Percentiles rank a stretch among this genome's conserved stretches.
Evolutionary conservation across 2,888 invertebrate species (phyloP).

Genomic region (Gymnocheta viridis): DNA sequence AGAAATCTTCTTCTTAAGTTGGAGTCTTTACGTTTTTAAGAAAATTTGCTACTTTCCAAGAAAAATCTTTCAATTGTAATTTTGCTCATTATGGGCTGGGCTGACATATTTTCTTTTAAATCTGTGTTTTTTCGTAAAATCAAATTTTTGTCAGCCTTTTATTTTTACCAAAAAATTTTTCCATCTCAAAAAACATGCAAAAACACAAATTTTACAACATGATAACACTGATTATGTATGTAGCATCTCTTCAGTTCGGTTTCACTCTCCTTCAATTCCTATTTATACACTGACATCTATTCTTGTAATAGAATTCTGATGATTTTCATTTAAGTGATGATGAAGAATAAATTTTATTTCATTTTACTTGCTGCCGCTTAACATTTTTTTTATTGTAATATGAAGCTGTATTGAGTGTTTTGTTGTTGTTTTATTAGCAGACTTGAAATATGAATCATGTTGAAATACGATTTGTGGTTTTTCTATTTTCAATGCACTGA

Average conservation of each 20-base stretch:
- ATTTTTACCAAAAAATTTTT: no score
- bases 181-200: no score
- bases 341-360: slow-evolving; percentile 49
- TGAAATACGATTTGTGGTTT: slow-evolving; percentile 62
- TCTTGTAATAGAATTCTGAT: slow-evolving; percentile 60
- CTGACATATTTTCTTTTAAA: no score
- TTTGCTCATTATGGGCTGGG: no score
- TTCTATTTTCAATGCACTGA: not conserved
- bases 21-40: no score
- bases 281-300: slow-evolving; percentile 13
- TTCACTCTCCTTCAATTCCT: not conserved
- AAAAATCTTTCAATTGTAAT: no score
- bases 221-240: not conserved
- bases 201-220: no score
- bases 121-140: no score
- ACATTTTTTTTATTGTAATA: slow-evolving; percentile 34
- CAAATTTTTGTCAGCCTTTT: no score
- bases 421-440: slow-evolving; percentile 17
- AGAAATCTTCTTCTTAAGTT: no score
- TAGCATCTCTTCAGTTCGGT: not conserved
- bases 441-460: slow-evolving; percentile 62
- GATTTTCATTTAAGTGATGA: slow-evolving; percentile 63
- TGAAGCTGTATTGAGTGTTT: slow-evolving; percentile 47
- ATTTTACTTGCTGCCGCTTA: slow-evolving; percentile 27
- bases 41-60: no score